Percentiles rank a stretch among this genome's conserved stretches.
Conservation (phyloP, 2,888 invertebrate species). For the Polydrusus cervinus region DNA sequence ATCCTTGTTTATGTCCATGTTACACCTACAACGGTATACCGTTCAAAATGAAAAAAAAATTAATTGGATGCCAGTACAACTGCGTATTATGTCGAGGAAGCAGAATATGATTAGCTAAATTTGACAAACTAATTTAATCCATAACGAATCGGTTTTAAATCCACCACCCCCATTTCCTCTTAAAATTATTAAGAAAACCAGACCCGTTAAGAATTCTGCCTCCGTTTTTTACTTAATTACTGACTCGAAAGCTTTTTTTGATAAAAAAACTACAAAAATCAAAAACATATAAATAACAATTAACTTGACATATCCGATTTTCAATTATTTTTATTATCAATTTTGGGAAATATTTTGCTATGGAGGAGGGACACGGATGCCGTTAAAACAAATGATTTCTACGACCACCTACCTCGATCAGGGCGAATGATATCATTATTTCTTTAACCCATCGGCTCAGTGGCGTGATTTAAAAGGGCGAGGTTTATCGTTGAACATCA, state of each 20-base stretch:
- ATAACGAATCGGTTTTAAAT: not conserved
- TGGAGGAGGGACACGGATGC: slow-evolving; percentile 39
- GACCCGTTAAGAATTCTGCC: not conserved
- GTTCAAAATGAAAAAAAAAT: too few relatives aligned
- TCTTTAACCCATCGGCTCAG: slow-evolving; percentile 27
- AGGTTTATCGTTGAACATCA: too few relatives aligned
- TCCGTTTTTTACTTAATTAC: not conserved
- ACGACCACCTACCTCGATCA: slow-evolving; percentile 36
- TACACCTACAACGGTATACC: too few relatives aligned
- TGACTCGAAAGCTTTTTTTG: not conserved
- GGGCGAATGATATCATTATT: slow-evolving; percentile 28
- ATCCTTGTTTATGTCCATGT: too few relatives aligned
- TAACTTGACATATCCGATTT: slow-evolving; percentile 39
- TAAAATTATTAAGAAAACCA: slow-evolving; percentile 3
- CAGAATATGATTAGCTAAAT: too few relatives aligned
- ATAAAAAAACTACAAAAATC: slow-evolving; percentile 14
- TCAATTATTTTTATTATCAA: slow-evolving; percentile 42
- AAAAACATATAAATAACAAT: slow-evolving; percentile 50
- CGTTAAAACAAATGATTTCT: slow-evolving; percentile 44
- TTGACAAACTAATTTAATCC: not conserved
- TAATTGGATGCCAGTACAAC: too few relatives aligned
- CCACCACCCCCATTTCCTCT: slow-evolving; percentile 1
- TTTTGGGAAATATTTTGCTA: slow-evolving; percentile 52
- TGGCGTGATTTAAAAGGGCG: not conserved
- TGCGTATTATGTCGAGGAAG: too few relatives aligned